A percentile compares a stretch with the other conserved stretches of the same genome.
Evolutionary conservation across 2,113 vertebrate genomes (phyloP).

Genomic region (Sakesphorus luctuosus): DNA sequence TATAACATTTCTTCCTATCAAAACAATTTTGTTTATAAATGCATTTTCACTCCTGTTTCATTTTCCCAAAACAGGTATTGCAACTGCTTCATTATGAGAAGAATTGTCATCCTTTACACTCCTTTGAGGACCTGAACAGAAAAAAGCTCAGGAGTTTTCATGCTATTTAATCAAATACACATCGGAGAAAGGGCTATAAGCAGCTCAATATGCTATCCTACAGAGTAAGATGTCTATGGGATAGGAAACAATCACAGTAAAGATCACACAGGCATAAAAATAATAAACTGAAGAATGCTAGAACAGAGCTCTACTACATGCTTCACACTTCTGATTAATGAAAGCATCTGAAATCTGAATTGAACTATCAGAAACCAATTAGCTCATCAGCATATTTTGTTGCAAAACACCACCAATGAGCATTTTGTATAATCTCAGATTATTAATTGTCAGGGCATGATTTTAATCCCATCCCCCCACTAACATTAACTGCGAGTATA

Average conservation of each 20-base stretch:
- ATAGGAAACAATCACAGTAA: not conserved
- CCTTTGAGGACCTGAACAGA: not conserved
- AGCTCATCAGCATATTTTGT: not conserved
- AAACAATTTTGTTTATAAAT: not conserved
- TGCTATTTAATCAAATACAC: not conserved
- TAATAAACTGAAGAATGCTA: not conserved
- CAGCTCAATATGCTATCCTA: not conserved
- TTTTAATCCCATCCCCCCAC: not conserved
- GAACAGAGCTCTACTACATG: not conserved
- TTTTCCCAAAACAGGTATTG: not conserved
- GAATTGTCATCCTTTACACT: not conserved
- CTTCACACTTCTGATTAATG: not conserved
- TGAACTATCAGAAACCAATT: not conserved
- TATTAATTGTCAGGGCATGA: not conserved
- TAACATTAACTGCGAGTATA: not conserved
- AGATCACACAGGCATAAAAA: not conserved
- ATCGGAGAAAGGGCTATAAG: not conserved
- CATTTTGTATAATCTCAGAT: not conserved
- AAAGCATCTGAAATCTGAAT: not conserved
- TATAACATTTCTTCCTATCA: not conserved
- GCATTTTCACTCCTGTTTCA: not conserved
- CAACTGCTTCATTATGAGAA: not conserved
- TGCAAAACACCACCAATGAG: not conserved
- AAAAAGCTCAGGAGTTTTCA: not conserved
- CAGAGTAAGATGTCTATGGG: not conserved